Base-by-base conservation (phyloP, 2,113 vertebrate genomes). In the Terrapene triunguis region DNA sequence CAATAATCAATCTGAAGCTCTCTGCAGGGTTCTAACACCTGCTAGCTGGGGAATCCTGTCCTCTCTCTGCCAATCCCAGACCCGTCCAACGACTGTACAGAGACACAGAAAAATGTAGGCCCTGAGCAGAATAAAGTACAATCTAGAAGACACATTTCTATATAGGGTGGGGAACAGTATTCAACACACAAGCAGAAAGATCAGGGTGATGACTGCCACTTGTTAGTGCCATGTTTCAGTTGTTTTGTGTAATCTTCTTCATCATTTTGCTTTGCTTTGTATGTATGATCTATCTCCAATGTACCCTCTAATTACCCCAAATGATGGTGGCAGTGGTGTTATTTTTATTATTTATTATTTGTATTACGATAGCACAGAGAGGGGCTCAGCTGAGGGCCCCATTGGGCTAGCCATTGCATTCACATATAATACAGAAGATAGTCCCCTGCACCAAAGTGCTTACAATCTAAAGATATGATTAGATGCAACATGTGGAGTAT, bases 301-400 rank as follows among this genome's bases (percentile, higher is more conserved):
- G 4, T 9, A 25, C 54, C 19, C 14, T 51, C 11, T 82, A 72
- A 88, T 88, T 78, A 88, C n/a, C 35, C 29, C 29, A 62, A 7
- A 62, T 32, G 59, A 35, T 62, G 59, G 13, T 35, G 55, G 10
- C 10, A 6, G 29, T 32, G 29, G 27, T 35, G 59, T 74, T 76
- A 85, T 47, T 90, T 79, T 48, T n/a, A 82, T 53, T 53, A 50
- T 82, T 51, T 85, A 85, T 65, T 93, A 78, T 24, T 85, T 55
- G 12, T 32, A 59, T 32, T 35, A 38, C 4, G n/a, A 42, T 22
- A 74, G n/a, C 38, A 74, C 21, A 74, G 21, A 42, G 10, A 74
- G 21, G 8, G 69, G 21, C 38, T 42, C 69, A 74, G n/a, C n/a
- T 24, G 21, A 38, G 8, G 65, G 8, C 21, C 17, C 17, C 8